These are phyloP conservation scores for Plebejus anna DNA, from an alignment of 2,888 invertebrate species.

Conservation along the genomic window DNA sequence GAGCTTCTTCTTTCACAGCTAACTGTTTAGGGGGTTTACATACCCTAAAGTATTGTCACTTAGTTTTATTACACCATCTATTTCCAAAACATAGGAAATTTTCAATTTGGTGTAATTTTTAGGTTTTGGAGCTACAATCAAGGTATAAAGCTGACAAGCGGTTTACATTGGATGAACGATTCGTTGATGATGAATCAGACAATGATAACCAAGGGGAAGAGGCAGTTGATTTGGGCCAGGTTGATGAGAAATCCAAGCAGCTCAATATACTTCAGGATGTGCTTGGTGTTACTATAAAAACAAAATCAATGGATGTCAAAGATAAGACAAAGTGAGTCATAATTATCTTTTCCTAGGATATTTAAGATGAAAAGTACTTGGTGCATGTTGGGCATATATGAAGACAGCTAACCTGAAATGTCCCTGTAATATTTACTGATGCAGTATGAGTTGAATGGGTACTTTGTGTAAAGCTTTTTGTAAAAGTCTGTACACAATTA, in stretches of 20 bases:
- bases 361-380: no score
- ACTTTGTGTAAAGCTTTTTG: no score
- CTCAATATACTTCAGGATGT: constrained; percentile 78
- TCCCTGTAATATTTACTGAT: no score
- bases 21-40: no score
- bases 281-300: constrained; percentile 69
- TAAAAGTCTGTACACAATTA: no score
- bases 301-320: constrained; percentile 42
- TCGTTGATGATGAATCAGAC: constrained; percentile 77
- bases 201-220: constrained; percentile 56
- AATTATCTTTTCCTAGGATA: background rate
- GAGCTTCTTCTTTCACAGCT: no score
- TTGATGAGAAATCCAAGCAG: constrained; percentile 75
- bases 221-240: constrained; percentile 57
- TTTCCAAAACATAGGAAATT: no score
- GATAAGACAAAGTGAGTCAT: constrained; percentile 56
- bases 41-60: no score
- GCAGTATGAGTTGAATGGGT: no score
- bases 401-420: no score
- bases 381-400: no score
- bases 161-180: constrained; percentile 87
- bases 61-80: no score
- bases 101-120: constrained; percentile 31
- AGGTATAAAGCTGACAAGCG: constrained; percentile 87
- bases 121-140: constrained; percentile 86